Conservation (phyloP, 2,888 invertebrate species). For the Oxytorus armatus region DNA sequence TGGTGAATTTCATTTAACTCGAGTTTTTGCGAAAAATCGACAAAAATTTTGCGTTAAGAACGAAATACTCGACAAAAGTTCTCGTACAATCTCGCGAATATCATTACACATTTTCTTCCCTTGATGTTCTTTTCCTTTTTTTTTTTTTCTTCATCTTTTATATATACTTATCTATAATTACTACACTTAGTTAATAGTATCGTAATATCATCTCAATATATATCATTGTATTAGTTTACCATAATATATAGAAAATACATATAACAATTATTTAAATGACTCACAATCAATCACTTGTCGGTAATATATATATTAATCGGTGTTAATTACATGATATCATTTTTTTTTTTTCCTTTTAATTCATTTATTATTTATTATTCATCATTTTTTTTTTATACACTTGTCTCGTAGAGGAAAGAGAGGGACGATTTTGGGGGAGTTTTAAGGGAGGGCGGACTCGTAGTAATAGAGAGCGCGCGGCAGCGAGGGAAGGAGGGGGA, state of each 20-base stretch:
- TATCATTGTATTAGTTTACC: slow-evolving; percentile 76
- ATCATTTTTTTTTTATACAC: slow-evolving; percentile 65
- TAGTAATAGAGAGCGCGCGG: slow-evolving; percentile 38
- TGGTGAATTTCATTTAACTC: neutral
- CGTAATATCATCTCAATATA: slow-evolving; percentile 81
- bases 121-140: slow-evolving; percentile 42
- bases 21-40: slow-evolving; percentile 1
- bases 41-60: slow-evolving; percentile 3
- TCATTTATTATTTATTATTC: slow-evolving; percentile 52
- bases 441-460: slow-evolving; percentile 44
- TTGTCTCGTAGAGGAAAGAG: slow-evolving; percentile 59
- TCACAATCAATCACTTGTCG: slow-evolving; percentile 81
- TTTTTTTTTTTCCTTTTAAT: slow-evolving; percentile 50
- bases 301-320: slow-evolving; percentile 77
- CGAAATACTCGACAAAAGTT: slow-evolving; percentile 44
- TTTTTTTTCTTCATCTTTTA: slow-evolving; percentile 40
- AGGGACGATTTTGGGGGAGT: slow-evolving; percentile 46
- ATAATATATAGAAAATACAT: slow-evolving; percentile 84
- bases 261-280: slow-evolving; percentile 84
- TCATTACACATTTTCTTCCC: slow-evolving; percentile 49
- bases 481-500: slow-evolving; percentile 58
- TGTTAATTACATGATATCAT: slow-evolving; percentile 82
- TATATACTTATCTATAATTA: slow-evolving; percentile 77
- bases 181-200: slow-evolving; percentile 83
- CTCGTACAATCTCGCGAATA: slow-evolving; percentile 36